Conservation (phyloP, 2,113 vertebrate species). For the Lasiurus cinereus region DNA sequence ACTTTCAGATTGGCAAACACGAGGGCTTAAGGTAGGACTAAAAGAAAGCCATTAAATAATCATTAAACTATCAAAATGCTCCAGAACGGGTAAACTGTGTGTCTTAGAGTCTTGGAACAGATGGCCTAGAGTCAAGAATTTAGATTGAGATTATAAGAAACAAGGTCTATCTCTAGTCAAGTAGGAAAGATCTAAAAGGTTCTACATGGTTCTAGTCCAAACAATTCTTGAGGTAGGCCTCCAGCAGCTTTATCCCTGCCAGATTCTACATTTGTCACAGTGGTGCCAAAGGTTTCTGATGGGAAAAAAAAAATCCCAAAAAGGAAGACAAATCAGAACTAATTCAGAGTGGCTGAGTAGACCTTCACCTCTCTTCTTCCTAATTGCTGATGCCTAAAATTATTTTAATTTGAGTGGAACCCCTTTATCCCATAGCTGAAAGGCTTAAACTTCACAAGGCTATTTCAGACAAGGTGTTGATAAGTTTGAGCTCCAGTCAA, state of each 20-base stretch:
- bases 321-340: background rate
- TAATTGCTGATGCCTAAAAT: slow-evolving; percentile 28
- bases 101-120: background rate
- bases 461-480: slow-evolving; percentile 49
- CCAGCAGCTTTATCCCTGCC: background rate
- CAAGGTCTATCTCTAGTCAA: background rate
- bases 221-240: background rate
- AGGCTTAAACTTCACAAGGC: background rate
- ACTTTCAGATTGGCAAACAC: background rate
- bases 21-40: background rate
- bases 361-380: slow-evolving; percentile 1
- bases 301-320: accelerated
- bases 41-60: slow-evolving; percentile 17
- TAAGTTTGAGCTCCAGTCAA: slow-evolving; percentile 51
- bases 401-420: slow-evolving; percentile 1
- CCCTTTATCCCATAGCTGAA: background rate
- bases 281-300: background rate
- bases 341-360: background rate
- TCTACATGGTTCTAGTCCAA: background rate
- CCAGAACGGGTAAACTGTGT: background rate
- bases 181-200: slow-evolving; percentile 13
- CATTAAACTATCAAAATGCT: background rate
- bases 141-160: background rate
- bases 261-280: background rate
- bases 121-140: background rate